Evolutionary conservation across 2,797 vertebrate species (phyloP), one percentile per base, ranked within the genome.

Genomic region (Platalea minor): DNA sequence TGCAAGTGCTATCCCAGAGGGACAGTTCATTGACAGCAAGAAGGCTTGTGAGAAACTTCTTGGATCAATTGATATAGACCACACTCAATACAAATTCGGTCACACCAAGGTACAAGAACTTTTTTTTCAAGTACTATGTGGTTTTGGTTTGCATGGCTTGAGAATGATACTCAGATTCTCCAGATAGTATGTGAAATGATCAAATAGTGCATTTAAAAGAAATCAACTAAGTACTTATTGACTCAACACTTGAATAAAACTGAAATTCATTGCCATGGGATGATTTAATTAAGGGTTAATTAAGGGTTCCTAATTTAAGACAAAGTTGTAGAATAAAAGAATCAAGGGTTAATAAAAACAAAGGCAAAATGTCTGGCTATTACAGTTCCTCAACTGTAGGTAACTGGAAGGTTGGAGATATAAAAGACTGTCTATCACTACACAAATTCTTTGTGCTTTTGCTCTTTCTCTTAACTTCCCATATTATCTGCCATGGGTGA

Each of bases 21-120:
- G 99, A 87, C 99, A 99, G 72, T 99, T 99, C 94, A 99, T 99
- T 85, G 99, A 99, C 96, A 99, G 98, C 98, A 99, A 99, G 98
- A 99, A 99, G 93, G 98, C 98, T 95, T 98, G 98, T 83, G 98
- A 99, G 97, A 99, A 99, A 85, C 98, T 99, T 70, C 96, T 99
- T 86, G 98, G 98, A 51, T 99, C 98, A 16, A 99, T 99, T 79
- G 98, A 99, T 91, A 96, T 99, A 81, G 98, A 99, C 84, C 98
- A 99, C 41, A 98, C 98, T 14, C 98, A 99, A 76, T 99, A 99
- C 75, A 99, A 98, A 97, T 99, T 99, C 28, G 99, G 99, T 35
- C 98, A 99, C 89, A 99, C 99, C 24, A 99, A 99, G 98, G 99
- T 99, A 98, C 33, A 43, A 76, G 23, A 80, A 78, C 19, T 45